These are phyloP conservation scores for Oscheius myriophilus DNA, from an alignment of 2,888 invertebrate genomes.

Conservation along the genomic window DNA sequence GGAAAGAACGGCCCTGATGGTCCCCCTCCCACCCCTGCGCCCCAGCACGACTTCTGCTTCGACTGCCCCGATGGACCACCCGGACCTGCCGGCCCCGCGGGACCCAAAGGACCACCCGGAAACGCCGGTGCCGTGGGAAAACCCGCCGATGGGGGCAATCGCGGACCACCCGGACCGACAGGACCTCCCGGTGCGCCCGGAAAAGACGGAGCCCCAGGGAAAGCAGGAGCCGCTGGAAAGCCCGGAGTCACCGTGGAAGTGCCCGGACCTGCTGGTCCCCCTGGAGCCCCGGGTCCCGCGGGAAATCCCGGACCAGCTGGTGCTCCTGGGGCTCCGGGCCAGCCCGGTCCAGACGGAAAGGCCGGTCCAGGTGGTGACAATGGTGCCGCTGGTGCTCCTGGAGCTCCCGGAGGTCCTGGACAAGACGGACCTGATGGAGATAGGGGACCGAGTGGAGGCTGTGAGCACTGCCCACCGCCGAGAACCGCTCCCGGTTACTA, in stretches of 20 bases:
- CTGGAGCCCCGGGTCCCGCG: constrained; percentile 38
- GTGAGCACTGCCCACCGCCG: constrained; percentile 18
- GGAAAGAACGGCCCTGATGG: constrained; percentile 49
- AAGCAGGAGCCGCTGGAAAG: constrained; percentile 44
- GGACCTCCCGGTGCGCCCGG: constrained; percentile 43
- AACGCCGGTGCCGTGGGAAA: constrained; percentile 56
- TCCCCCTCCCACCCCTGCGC: constrained; percentile 53
- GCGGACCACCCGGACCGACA: constrained; percentile 49
- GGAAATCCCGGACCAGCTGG: constrained; percentile 51
- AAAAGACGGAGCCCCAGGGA: constrained; percentile 4
- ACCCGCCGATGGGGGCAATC: constrained; percentile 34
- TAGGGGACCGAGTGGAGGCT: constrained; percentile 37
- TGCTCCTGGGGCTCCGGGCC: constrained; percentile 39
- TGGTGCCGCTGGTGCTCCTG: constrained; percentile 43
- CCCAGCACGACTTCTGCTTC: constrained; percentile 51
- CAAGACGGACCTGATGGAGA: constrained; percentile 43
- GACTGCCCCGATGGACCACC: constrained; percentile 52
- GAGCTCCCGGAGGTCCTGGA: constrained; percentile 49
- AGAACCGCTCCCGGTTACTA: constrained; percentile 23
- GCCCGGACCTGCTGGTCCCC: constrained; percentile 38
- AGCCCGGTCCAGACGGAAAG: constrained; percentile 41
- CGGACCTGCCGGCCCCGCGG: constrained; percentile 51
- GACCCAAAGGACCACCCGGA: constrained; percentile 50
- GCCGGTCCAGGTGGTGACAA: constrained; percentile 41
- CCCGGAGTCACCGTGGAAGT: constrained; percentile 53